Conservation (phyloP, 2,888 invertebrate species). For the Amblyteles armatorius region DNA sequence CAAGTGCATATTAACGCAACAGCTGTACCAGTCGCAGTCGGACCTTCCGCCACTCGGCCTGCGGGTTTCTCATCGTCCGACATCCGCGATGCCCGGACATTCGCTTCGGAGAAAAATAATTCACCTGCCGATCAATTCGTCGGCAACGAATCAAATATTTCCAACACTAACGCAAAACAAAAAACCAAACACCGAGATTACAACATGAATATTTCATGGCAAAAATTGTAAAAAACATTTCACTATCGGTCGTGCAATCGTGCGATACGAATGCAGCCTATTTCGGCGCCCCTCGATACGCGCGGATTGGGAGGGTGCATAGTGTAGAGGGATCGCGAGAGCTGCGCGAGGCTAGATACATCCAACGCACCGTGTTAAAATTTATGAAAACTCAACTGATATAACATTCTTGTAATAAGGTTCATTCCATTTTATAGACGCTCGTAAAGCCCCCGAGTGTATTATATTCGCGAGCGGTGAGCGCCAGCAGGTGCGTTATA, state of each 20-base stretch:
- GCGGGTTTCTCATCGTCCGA: conserved; percentile 3
- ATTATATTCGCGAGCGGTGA: conserved; percentile 67
- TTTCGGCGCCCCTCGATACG: conserved; percentile 16
- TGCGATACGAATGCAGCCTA: conserved; percentile 1
- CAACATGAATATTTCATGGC: conserved; percentile 18
- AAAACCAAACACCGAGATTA: not conserved
- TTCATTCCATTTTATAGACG: conserved; percentile 78
- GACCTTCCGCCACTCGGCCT: not conserved
- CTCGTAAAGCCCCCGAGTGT: conserved; percentile 76
- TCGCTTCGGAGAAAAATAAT: no score
- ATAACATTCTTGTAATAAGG: conserved; percentile 81
- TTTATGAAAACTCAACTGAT: conserved; percentile 79
- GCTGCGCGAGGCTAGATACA: conserved; percentile 8
- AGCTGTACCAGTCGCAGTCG: not conserved
- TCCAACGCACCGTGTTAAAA: conserved; percentile 69
- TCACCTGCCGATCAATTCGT: no score
- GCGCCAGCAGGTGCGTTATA: conserved; percentile 78
- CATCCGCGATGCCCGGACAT: no score
- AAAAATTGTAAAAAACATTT: not conserved
- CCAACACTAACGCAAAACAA: no score
- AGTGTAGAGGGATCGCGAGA: conserved; percentile 25
- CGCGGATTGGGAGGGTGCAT: conserved; percentile 10
- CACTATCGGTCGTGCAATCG: not conserved
- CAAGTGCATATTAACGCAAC: conserved; percentile 14
- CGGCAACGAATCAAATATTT: no score